Conservation (phyloP, 2,797 vertebrate genomes). For the Danionella dracula region DNA sequence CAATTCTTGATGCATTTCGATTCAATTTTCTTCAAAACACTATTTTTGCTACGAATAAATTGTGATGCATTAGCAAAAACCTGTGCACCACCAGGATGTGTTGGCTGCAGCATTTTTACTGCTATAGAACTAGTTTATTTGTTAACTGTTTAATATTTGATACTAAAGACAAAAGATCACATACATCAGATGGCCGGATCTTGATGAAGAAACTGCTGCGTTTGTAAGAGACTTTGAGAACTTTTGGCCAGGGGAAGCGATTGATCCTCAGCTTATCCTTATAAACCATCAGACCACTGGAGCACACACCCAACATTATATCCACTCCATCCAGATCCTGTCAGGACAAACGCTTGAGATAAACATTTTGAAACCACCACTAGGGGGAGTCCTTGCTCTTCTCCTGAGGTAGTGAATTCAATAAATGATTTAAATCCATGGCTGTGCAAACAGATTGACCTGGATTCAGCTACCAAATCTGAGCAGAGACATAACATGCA, state of each 20-base stretch:
- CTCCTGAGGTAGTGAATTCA: not conserved
- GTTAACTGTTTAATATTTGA: no score
- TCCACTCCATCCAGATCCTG: constrained; percentile 86
- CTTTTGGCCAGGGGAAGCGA: constrained; percentile 88
- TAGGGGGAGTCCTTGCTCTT: constrained; percentile 30
- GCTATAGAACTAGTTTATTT: no score
- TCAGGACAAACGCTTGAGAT: not conserved
- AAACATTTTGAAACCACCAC: constrained; percentile 32
- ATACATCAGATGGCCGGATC: constrained; percentile 84
- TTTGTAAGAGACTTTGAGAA: constrained; percentile 88
- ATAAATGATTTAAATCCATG: constrained; percentile 48
- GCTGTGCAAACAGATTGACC: constrained; percentile 59
- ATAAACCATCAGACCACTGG: constrained; percentile 85
- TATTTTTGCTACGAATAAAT: no score
- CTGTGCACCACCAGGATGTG: no score
- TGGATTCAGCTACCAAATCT: constrained; percentile 53
- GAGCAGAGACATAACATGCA: constrained; percentile 30
- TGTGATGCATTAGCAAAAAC: no score
- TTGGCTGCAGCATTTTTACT: no score
- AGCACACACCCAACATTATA: constrained; percentile 85
- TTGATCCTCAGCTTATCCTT: constrained; percentile 89
- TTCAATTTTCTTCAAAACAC: no score
- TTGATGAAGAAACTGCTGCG: constrained; percentile 89
- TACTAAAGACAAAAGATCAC: no score
- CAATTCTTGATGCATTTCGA: no score